Conservation (phyloP, 2,113 vertebrate genomes). For the Gnathonemus longibarbis region DNA sequence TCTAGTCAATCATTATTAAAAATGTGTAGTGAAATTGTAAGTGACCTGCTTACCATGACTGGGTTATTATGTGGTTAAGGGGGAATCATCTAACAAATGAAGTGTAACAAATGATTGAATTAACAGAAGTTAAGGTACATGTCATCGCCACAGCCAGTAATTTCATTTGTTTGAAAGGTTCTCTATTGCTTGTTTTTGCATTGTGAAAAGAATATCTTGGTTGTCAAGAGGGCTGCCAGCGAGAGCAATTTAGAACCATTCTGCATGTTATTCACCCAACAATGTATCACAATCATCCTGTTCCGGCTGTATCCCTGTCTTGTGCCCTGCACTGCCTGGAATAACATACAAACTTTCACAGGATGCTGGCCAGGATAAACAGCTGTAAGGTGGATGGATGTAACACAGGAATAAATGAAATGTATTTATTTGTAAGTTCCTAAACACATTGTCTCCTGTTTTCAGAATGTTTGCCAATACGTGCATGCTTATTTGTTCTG, state of each 20-base stretch:
- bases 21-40: background rate
- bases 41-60: background rate
- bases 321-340: background rate
- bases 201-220: background rate
- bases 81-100: background rate
- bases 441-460: background rate
- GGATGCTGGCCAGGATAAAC: background rate
- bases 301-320: background rate
- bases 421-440: background rate
- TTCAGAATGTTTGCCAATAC: background rate
- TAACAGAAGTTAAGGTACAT: background rate
- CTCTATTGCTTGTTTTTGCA: background rate
- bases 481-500: background rate
- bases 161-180: background rate
- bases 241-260: background rate
- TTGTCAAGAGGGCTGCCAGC: background rate
- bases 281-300: background rate
- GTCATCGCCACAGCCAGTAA: background rate
- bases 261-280: background rate
- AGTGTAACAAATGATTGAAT: background rate
- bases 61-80: background rate
- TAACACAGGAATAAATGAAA: background rate
- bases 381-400: background rate
- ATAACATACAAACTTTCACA: background rate
- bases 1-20: background rate